Conservation (phyloP, 1,140 invertebrate species). For the Druon quercuslanigerum region DNA sequence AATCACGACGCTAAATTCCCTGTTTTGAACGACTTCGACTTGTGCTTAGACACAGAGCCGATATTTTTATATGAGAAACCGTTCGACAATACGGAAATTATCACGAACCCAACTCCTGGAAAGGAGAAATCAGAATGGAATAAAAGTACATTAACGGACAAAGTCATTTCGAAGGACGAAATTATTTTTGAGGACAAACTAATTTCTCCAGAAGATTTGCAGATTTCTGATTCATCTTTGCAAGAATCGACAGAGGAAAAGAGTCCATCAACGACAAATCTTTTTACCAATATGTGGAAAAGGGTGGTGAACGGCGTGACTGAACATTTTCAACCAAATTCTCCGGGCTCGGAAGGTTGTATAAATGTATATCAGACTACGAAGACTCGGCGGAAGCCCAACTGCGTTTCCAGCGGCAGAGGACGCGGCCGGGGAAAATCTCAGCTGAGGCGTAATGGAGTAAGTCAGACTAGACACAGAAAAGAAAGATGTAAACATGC, state of each 20-base stretch:
- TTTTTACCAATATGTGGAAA: slow-evolving; percentile 12
- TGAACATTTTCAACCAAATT: slow-evolving; percentile 30
- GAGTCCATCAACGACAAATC: background rate
- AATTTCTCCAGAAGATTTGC: background rate
- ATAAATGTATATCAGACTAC: background rate
- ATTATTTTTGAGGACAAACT: background rate
- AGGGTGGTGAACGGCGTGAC: slow-evolving; percentile 29
- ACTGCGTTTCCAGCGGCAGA: slow-evolving; percentile 47
- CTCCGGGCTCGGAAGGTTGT: slow-evolving; percentile 34
- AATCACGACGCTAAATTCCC: slow-evolving; percentile 7
- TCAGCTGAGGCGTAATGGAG: slow-evolving; percentile 59
- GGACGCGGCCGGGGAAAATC: slow-evolving; percentile 55
- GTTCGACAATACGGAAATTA: slow-evolving; percentile 16
- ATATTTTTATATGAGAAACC: slow-evolving; percentile 10
- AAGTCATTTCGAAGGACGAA: background rate
- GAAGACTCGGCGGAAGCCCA: background rate
- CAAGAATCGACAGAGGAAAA: background rate
- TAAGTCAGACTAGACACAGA: slow-evolving; percentile 60
- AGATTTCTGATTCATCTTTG: background rate
- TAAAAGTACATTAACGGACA: background rate
- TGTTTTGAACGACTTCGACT: slow-evolving; percentile 10
- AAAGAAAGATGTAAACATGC: slow-evolving; percentile 55
- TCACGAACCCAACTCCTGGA: background rate
- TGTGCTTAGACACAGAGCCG: background rate
- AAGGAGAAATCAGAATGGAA: background rate